These are phyloP conservation scores for Diorhabda elongata DNA, from an alignment of 1,140 invertebrate genomes.

Conservation along the genomic window DNA sequence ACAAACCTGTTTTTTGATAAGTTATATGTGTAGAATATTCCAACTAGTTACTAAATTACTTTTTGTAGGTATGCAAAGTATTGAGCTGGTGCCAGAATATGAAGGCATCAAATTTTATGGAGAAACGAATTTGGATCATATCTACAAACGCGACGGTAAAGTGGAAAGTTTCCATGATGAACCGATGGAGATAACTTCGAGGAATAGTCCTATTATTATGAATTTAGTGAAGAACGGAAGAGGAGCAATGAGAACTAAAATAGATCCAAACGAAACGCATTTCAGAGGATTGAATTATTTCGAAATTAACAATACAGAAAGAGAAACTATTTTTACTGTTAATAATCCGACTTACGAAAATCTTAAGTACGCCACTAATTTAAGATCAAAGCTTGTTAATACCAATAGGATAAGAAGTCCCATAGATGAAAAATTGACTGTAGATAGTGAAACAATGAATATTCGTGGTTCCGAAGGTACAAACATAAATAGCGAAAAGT, in stretches of 20 bases:
- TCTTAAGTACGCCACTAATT: constrained; percentile 61
- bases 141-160: constrained; percentile 59
- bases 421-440: constrained; percentile 59
- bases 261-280: constrained; percentile 60
- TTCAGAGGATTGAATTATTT: constrained; percentile 66
- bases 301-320: constrained; percentile 51
- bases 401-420: constrained; percentile 71
- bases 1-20: no score
- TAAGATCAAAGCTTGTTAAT: constrained; percentile 64
- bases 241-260: constrained; percentile 50
- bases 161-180: constrained; percentile 71
- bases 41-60: not conserved
- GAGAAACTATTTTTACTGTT: constrained; percentile 69
- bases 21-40: not conserved
- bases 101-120: constrained; percentile 78
- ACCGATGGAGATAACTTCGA: constrained; percentile 65
- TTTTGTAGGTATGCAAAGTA: constrained; percentile 64
- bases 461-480: constrained; percentile 66
- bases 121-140: constrained; percentile 67
- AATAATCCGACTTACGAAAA: constrained; percentile 67
- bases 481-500: constrained; percentile 56
- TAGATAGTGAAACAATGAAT: constrained; percentile 61
- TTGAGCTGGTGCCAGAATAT: constrained; percentile 76
- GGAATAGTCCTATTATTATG: constrained; percentile 58
- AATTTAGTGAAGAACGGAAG: constrained; percentile 51